Evolutionary conservation across 2,113 vertebrate species (phyloP).

Genomic region (Hemibates koningsi): DNA sequence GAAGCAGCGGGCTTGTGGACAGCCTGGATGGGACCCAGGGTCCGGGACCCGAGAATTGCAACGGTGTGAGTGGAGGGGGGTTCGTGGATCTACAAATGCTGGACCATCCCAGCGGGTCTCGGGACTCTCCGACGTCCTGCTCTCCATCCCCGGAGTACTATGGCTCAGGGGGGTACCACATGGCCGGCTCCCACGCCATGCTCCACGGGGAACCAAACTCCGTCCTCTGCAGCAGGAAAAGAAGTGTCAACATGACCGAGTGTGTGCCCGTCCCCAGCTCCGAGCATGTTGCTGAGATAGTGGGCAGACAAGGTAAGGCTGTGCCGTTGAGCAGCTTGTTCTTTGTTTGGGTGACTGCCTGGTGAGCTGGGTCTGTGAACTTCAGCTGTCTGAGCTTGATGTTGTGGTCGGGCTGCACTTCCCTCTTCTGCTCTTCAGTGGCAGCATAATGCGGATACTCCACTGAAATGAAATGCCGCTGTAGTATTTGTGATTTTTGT

Average conservation of each 20-base stretch:
- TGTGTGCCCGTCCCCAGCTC: slow-evolving; percentile 85
- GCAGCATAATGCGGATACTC: background rate
- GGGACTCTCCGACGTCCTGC: slow-evolving; percentile 70
- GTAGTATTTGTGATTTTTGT: background rate
- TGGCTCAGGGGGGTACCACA: slow-evolving; percentile 74
- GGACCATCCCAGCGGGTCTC: slow-evolving; percentile 66
- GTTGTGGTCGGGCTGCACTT: background rate
- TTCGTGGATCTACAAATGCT: slow-evolving; percentile 73
- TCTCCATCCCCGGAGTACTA: slow-evolving; percentile 81
- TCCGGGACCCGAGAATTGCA: slow-evolving; percentile 63
- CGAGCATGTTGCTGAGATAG: slow-evolving; percentile 84
- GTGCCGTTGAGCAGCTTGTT: background rate
- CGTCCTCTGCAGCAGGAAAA: slow-evolving; percentile 78
- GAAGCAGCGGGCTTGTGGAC: slow-evolving; percentile 47
- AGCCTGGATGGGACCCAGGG: slow-evolving; percentile 52
- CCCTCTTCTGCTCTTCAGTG: background rate
- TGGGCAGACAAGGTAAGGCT: slow-evolving; percentile 80
- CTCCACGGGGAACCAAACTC: slow-evolving; percentile 78
- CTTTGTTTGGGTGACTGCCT: slow-evolving; percentile 66
- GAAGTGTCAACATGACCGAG: slow-evolving; percentile 86
- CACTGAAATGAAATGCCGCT: background rate
- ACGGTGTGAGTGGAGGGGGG: slow-evolving; percentile 57
- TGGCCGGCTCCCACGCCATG: slow-evolving; percentile 71
- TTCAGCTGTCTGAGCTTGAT: background rate
- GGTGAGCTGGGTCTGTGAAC: slow-evolving; percentile 18